Evolutionary conservation across 1,140 invertebrate species (phyloP).

Genomic region (Drosophila azteca): DNA sequence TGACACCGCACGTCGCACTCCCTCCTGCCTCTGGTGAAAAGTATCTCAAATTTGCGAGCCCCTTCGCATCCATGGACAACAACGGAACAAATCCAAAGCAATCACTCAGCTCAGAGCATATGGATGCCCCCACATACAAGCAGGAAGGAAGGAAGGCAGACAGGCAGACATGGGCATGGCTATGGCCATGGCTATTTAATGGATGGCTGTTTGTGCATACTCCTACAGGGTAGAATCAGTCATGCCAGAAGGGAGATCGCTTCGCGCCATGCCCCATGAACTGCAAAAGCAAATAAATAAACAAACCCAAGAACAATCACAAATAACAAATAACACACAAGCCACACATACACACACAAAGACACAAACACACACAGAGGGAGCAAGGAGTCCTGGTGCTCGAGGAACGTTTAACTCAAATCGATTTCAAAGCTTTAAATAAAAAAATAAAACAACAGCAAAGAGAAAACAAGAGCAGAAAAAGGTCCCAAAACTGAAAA

Average conservation of each 20-base stretch:
- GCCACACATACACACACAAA: slow-evolving; percentile 16
- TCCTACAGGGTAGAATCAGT: slow-evolving; percentile 66
- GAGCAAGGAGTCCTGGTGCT: slow-evolving; percentile 31
- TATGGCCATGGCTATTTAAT: slow-evolving; percentile 16
- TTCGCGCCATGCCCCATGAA: slow-evolving; percentile 67
- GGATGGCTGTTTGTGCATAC: slow-evolving; percentile 22
- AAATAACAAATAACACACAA: slow-evolving; percentile 38
- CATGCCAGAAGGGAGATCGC: slow-evolving; percentile 69
- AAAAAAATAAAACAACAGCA: slow-evolving; percentile 18
- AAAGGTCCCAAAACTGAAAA: slow-evolving; percentile 59
- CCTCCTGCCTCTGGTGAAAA: slow-evolving; percentile 57
- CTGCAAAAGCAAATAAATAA: slow-evolving; percentile 76
- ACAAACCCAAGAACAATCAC: slow-evolving; percentile 55
- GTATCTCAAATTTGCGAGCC: slow-evolving; percentile 70
- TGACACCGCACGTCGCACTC: not conserved
- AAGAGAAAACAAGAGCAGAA: not conserved
- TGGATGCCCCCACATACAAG: slow-evolving; percentile 15
- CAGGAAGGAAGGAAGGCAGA: not conserved
- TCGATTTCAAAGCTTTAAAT: slow-evolving; percentile 75
- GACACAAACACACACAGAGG: slow-evolving; percentile 16
- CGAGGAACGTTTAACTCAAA: slow-evolving; percentile 74
- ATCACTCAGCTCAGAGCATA: slow-evolving; percentile 58
- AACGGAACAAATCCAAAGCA: slow-evolving; percentile 59
- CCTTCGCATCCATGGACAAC: slow-evolving; percentile 34
- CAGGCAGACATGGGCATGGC: not conserved